Percentiles rank a stretch among this genome's conserved stretches.
Evolutionary conservation across 2,888 invertebrate species (phyloP).

Genomic region (Cryptus viduatorius): DNA sequence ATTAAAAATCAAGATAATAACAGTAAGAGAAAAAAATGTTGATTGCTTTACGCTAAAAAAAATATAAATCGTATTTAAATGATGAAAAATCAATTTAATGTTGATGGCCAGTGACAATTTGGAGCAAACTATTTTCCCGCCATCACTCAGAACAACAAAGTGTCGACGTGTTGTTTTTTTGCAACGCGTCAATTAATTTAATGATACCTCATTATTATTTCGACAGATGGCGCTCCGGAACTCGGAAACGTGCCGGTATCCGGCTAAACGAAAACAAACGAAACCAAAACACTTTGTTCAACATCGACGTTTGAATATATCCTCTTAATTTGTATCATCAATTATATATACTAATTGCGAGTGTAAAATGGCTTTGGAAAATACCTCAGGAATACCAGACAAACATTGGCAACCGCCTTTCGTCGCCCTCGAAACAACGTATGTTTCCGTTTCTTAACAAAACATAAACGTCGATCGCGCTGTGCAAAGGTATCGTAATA

Average conservation of each 20-base stretch:
- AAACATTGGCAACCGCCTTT: slow-evolving; percentile 96
- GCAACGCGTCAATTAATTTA: too few relatives aligned
- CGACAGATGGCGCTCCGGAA: too few relatives aligned
- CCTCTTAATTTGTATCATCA: neutral
- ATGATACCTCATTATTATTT: too few relatives aligned
- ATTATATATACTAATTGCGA: neutral
- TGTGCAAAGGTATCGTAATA: neutral
- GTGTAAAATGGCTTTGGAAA: slow-evolving; percentile 83
- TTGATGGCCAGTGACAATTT: too few relatives aligned
- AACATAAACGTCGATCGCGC: neutral
- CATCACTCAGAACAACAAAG: too few relatives aligned
- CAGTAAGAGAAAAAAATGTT: too few relatives aligned
- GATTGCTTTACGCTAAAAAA: too few relatives aligned
- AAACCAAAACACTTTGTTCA: neutral
- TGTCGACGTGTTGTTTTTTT: too few relatives aligned
- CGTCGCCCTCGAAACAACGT: slow-evolving; percentile 94
- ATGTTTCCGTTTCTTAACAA: neutral
- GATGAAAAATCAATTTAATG: too few relatives aligned
- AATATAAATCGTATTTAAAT: too few relatives aligned
- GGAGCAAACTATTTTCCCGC: too few relatives aligned
- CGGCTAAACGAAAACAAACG: neutral
- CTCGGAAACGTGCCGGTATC: neutral
- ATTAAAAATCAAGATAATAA: too few relatives aligned
- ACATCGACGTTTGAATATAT: neutral
- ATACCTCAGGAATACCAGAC: slow-evolving; percentile 91